A percentile compares a stretch with the other conserved stretches of the same genome.
phyloP scores from a whole-genome alignment of 2,888 invertebrate genomes.

The Pogonocherus hispidulus region DNA sequence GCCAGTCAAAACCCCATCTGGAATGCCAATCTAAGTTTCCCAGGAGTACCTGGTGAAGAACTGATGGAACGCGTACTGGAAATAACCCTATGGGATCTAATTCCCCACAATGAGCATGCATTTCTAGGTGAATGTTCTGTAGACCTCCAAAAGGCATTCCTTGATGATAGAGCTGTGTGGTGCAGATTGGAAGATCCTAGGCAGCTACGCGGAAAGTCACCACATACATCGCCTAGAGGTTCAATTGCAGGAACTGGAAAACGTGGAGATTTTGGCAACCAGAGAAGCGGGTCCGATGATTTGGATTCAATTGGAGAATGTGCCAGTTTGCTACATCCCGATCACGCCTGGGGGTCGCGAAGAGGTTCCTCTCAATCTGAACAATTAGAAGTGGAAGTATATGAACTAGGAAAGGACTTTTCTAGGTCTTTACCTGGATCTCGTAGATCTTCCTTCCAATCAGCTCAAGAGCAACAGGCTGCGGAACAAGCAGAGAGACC shows the following conservation, averaged over 20 bases:
- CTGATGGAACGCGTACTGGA: slow-evolving; percentile 86
- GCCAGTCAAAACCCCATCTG: slow-evolving; percentile 91
- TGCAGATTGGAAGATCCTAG: slow-evolving; percentile 88
- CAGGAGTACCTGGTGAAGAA: slow-evolving; percentile 83
- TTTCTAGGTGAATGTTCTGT: slow-evolving; percentile 87
- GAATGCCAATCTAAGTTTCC: slow-evolving; percentile 91
- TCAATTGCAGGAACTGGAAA: slow-evolving; percentile 78
- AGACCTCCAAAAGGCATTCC: slow-evolving; percentile 85
- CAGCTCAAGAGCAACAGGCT: slow-evolving; percentile 69
- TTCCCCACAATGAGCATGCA: slow-evolving; percentile 85
- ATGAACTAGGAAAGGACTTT: slow-evolving; percentile 88
- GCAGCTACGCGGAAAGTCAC: slow-evolving; percentile 80
- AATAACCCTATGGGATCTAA: slow-evolving; percentile 90
- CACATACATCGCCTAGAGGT: slow-evolving; percentile 84
- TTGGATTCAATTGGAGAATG: slow-evolving; percentile 84
- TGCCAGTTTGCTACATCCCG: slow-evolving; percentile 85
- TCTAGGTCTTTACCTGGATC: slow-evolving; percentile 89
- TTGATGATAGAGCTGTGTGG: slow-evolving; percentile 92
- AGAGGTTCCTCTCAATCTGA: slow-evolving; percentile 93
- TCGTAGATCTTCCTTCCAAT: slow-evolving; percentile 86
- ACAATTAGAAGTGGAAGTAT: slow-evolving; percentile 82
- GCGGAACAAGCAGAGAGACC: slow-evolving; percentile 65
- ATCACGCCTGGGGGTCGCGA: slow-evolving; percentile 86
- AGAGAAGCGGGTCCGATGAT: slow-evolving; percentile 82
- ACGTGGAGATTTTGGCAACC: slow-evolving; percentile 81